Evolutionary conservation across 2,888 invertebrate species (phyloP), one percentile per base, ranked within the genome.

Genomic region (Agrotis clavis): DNA sequence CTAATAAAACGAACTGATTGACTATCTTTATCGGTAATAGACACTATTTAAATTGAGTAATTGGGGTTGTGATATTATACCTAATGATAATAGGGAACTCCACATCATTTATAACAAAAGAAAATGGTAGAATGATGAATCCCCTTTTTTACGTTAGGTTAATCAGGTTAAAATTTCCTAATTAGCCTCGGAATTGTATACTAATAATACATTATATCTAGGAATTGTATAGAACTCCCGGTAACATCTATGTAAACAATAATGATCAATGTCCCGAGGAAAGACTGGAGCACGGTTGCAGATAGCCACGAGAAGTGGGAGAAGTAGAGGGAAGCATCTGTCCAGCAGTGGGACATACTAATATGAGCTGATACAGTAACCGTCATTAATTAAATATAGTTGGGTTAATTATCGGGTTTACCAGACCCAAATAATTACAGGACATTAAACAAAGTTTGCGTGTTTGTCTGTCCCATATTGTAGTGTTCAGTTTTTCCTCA

Each of bases 401-500:
- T 54, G 14, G 7, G 6, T 47, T 62, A 0, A 41, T 61, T 48
- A 25, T 0, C 48, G 63, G 65, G 30, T 71, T 77, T 18, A 25
- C 35, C 45, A 18, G 14, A n/a, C 41, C 4, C 35, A 16, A 51
- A 41, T 53, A 48, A 56, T n/a, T 13, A 45, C 47, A 16, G 41
- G 19, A 45, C 0, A 30, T n/a, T 11, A 66, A 48, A 18, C 11
- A 48, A 41, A 18, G 3, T 50, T 4, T 50, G 11, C 2, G 14
- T 21, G 16, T 53, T 30, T 30, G 5, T 1, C 4, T 61, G 6
- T 11, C 6, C 18, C 11, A 11, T 48, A 11, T 47, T 18, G 25
- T 53, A 48, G 57, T 35, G 56, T 57, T 53, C n/a, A 21, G 13
- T 51, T 41, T 77, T 63, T 67, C 61, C 74, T 73, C 41, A 50